A percentile compares a stretch with the other conserved stretches of the same genome.
phyloP scores from a whole-genome alignment of 2,888 invertebrate species.

The Cheilosia scutellata region DNA sequence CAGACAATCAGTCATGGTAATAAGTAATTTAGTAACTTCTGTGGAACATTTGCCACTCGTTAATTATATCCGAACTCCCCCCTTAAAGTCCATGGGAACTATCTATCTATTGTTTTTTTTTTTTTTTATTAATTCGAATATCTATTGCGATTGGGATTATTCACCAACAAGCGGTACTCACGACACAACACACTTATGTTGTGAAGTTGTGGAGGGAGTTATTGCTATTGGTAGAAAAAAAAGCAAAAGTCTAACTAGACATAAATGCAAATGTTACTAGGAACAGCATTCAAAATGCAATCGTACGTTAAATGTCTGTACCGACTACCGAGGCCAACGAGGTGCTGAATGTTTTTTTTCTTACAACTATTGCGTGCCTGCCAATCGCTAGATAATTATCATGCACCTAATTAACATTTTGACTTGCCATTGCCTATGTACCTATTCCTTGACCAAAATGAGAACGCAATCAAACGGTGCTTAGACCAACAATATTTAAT shows the following conservation, averaged over 20 bases:
- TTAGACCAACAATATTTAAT: slow-evolving; percentile 21
- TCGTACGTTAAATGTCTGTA: slow-evolving; percentile 39
- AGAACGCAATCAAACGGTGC: slow-evolving; percentile 6
- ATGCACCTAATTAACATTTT: slow-evolving; percentile 26
- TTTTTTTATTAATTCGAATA: too few relatives aligned
- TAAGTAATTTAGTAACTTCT: too few relatives aligned
- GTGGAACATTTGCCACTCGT: too few relatives aligned
- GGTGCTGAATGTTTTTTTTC: slow-evolving; percentile 31
- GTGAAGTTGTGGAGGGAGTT: too few relatives aligned
- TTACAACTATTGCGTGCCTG: slow-evolving; percentile 29
- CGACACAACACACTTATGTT: not conserved
- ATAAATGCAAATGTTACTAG: slow-evolving; percentile 33
- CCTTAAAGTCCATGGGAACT: too few relatives aligned
- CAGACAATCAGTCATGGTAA: too few relatives aligned
- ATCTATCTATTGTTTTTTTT: too few relatives aligned
- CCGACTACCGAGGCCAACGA: slow-evolving; percentile 58
- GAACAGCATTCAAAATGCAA: slow-evolving; percentile 39
- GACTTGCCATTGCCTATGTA: not conserved
- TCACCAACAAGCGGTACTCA: too few relatives aligned
- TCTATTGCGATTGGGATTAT: too few relatives aligned
- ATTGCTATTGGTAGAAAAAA: not conserved
- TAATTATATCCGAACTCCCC: too few relatives aligned
- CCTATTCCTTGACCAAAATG: slow-evolving; percentile 19
- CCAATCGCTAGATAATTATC: slow-evolving; percentile 43
- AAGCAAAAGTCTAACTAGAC: not conserved